phyloP scores from a whole-genome alignment of 1,140 invertebrate genomes.

The Philopotamus ludificatus region DNA sequence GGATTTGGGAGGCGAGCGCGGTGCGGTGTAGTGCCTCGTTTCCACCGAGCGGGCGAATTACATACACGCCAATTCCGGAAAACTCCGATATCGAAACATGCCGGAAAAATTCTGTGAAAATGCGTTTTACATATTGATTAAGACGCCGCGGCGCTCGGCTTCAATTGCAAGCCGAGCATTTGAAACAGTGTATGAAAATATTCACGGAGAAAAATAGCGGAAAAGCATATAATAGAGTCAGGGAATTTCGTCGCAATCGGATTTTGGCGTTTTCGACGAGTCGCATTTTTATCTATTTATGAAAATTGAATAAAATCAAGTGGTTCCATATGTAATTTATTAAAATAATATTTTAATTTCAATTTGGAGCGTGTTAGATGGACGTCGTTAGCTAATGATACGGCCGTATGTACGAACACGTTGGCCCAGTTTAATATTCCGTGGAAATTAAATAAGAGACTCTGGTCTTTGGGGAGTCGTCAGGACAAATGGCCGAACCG shows the following conservation, averaged over 20 bases:
- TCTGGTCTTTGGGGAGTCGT: slow-evolving; percentile 10
- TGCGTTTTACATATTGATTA: neutral
- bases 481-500: slow-evolving; percentile 12
- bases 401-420: neutral
- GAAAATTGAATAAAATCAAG: no score
- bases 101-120: neutral
- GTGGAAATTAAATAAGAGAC: slow-evolving; percentile 22
- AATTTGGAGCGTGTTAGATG: no score
- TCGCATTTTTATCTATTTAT: no score
- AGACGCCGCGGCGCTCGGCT: neutral
- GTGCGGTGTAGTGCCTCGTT: slow-evolving; percentile 12
- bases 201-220: no score
- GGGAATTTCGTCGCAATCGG: no score
- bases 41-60: slow-evolving; percentile 1
- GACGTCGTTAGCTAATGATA: no score
- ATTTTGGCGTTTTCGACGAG: no score
- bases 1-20: slow-evolving; percentile 35
- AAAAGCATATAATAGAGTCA: no score
- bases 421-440: slow-evolving; percentile 14
- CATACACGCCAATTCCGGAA: neutral
- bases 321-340: no score
- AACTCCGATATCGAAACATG: neutral
- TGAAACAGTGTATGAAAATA: no score
- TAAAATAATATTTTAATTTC: no score
- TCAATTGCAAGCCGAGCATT: no score